Evolutionary conservation across 1,140 invertebrate genomes (phyloP), one percentile per base, ranked within the genome.

Genomic region (Drosophila varians): DNA sequence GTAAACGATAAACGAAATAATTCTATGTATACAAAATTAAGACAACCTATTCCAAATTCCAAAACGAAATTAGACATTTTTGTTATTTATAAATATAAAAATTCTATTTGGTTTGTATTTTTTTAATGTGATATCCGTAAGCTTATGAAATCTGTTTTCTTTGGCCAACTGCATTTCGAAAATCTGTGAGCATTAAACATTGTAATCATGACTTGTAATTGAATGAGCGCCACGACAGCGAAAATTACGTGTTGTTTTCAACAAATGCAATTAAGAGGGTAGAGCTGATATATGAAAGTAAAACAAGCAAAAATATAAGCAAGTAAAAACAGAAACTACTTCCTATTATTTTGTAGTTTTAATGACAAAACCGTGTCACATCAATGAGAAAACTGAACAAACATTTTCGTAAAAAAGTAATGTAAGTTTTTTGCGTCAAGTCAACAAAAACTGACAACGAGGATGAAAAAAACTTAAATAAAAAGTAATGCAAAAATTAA

Each of bases 271-370:
- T 31, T 21, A 51, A 7, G 57, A 64, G 49, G 16, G 51, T 12
- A 34, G 19, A 40, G 46, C 62, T 65, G 58, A 66, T 66, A 21
- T 65, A 66, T 66, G 31, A 52, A 58, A 46, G 21, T 52, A 43
- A 58, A 26, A 61, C 49, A 53, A 65, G 4, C 4, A 14, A 31
- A 36, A 16, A 38, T 38, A 16, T 14, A 38, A 51, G 52, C 23
- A 21, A 66, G n/a, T n/a, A 25, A 61, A 48, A 61, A 40, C 40
- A 49, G 47, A 34, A 78, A 68, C 82, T 78, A 75, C 79, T 84
- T 84, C 80, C 80, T 84, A 84, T 79, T 86, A 84, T 84, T 84
- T 84, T 80, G 72, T 86, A 86, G 82, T 84, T 87, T 73, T 86
- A 86, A 76, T 71, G 71, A 75, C 64, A 70, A 55, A 79, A 48